Evolutionary conservation across 2,888 invertebrate genomes (phyloP), one percentile per base, ranked within the genome.

Genomic region (Tethea ocularis): DNA sequence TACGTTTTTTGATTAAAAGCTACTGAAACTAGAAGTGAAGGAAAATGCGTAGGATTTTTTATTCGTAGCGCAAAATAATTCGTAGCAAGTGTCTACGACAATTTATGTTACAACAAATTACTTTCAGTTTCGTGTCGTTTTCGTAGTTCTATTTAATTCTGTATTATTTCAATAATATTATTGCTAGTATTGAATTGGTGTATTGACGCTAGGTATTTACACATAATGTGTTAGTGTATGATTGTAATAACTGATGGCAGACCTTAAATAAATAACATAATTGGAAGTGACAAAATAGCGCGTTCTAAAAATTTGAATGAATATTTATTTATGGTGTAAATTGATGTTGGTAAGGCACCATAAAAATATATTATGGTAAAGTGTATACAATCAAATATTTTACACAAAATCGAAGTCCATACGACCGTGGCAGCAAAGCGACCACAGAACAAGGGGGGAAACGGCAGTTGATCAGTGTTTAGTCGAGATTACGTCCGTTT

Each of bases 401-500:
- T 23, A 17, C 24, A 54, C 29, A 33, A 55, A 80, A 79, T 83
- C 75, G 71, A 83, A 82, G 67, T 61, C 11, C 5, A 46, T 54
- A 62, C 33, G 0, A 56, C 29, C 17, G 2, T n/a, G 23, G 51
- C n/a, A 56, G 13, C 58, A 24, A 41, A 59, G 26, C 10, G 63
- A 66, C 69, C 72, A 63, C 75, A 38, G 62, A 64, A 63, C 71
- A 54, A 57, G 10, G 6, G 59, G 73, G 61, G 61, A 61, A 67
- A 62, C 71, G 68, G 74, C 77, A 80, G 81, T 78, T 80, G 84
- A 80, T 78, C 83, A 82, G 86, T 86, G 77, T 89, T 90, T 89
- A 91, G 89, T 85, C 79, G 78, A 87, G 82, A 87, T 91, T 89
- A 90, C 79, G 84, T 83, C 84, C 89, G 86, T 90, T 91, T 89